Percentiles rank a stretch among this genome's conserved stretches.
phyloP scores from a whole-genome alignment of 2,797 vertebrate species.

The Oreochromis grahami region DNA sequence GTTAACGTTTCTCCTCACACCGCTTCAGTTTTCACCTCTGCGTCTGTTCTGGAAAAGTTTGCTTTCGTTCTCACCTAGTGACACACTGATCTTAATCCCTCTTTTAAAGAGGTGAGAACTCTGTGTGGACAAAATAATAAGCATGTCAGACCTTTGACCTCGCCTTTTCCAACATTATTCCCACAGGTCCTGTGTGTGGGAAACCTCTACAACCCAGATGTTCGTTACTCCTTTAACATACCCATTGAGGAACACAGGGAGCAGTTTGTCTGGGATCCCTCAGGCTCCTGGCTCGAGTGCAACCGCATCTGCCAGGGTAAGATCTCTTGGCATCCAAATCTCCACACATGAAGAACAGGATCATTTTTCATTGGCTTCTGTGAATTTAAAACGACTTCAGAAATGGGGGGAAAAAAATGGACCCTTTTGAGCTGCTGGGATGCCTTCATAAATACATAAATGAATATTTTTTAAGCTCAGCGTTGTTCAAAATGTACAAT shows the following conservation, averaged over 20 bases:
- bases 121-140: background rate
- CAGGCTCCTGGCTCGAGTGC: constrained; percentile 91
- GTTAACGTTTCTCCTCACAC: background rate
- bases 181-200: constrained; percentile 95
- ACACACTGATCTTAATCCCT: background rate
- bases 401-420: background rate
- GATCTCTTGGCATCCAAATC: background rate
- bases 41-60: background rate
- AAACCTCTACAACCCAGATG: constrained; percentile 93
- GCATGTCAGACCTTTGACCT: constrained; percentile 3
- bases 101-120: background rate
- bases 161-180: background rate
- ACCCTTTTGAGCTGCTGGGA: background rate
- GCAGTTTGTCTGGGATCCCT: constrained; percentile 87
- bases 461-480: background rate
- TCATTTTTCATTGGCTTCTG: background rate
- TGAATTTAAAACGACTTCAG: background rate
- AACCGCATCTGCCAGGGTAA: constrained; percentile 91
- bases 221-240: constrained; percentile 92
- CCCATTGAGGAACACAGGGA: constrained; percentile 84
- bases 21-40: background rate
- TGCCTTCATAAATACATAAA: background rate
- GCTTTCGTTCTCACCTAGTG: background rate
- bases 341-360: background rate
- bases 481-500: background rate